Evolutionary conservation across 2,797 vertebrate species (phyloP).

Genomic region (Gymnoscopelus braueri): DNA sequence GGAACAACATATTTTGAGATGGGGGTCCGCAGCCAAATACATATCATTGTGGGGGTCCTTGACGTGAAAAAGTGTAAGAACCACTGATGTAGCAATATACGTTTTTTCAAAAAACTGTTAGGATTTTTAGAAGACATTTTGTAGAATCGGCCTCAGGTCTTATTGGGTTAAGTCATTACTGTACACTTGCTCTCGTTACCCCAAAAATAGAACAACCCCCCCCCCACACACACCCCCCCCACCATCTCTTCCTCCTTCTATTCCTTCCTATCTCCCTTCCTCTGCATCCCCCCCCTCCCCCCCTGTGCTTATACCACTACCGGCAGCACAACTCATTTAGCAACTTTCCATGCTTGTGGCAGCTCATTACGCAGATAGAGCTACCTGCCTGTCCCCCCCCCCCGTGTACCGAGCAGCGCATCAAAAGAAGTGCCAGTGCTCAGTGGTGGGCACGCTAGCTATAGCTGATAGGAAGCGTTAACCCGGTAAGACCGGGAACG

Average conservation of each 20-base stretch:
- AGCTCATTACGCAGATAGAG: constrained; percentile 51
- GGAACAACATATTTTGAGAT: too few species aligned
- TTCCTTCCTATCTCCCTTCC: not conserved
- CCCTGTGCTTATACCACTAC: not conserved
- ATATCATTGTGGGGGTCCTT: too few species aligned
- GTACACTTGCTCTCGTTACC: too few species aligned
- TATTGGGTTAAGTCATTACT: too few species aligned
- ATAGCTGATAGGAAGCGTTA: constrained; percentile 41
- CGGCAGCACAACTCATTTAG: constrained; percentile 40
- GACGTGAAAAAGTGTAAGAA: too few species aligned
- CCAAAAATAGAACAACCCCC: not conserved
- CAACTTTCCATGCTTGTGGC: constrained; percentile 54
- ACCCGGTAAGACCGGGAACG: too few species aligned
- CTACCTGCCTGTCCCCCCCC: constrained; percentile 29
- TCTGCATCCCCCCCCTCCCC: not conserved
- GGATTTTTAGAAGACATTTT: too few species aligned
- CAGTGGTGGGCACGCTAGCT: constrained; percentile 38
- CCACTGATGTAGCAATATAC: too few species aligned
- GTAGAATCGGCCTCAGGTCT: too few species aligned
- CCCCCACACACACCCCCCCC: not conserved
- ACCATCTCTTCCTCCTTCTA: not conserved
- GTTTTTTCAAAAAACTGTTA: too few species aligned
- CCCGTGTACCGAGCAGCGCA: constrained; percentile 34
- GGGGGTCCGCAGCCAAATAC: too few species aligned
- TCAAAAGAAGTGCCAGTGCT: constrained; percentile 3